These are phyloP conservation scores for Eurystomus gularis DNA, from an alignment of 2,113 vertebrate genomes.

Conservation along the genomic window DNA sequence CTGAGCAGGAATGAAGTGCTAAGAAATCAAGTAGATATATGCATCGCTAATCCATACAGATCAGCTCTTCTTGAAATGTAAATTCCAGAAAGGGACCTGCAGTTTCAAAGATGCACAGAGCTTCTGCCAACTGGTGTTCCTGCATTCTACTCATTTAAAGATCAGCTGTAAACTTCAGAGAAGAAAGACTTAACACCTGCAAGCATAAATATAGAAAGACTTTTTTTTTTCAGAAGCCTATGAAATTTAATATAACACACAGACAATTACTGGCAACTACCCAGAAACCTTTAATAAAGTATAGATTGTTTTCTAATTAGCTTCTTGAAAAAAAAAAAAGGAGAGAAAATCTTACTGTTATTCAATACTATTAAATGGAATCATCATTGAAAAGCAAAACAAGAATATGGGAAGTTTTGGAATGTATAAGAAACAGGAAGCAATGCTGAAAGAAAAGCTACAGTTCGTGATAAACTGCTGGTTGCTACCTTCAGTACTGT, in stretches of 20 bases:
- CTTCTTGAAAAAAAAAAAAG: not conserved
- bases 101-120: not conserved
- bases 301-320: not conserved
- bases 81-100: constrained; percentile 8
- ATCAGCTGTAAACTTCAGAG: constrained; percentile 45
- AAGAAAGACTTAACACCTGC: constrained; percentile 14
- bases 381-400: not conserved
- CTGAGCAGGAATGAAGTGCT: not conserved
- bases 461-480: not conserved
- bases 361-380: not conserved
- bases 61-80: constrained; percentile 36
- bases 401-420: not conserved
- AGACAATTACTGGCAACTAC: not conserved
- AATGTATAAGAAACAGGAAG: not conserved
- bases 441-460: not conserved
- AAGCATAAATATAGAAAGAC: constrained; percentile 12
- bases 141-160: constrained; percentile 13
- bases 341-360: not conserved
- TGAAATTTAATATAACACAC: not conserved
- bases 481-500: not conserved
- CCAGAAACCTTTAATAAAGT: not conserved
- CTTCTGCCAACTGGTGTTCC: not conserved
- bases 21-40: constrained; percentile 2
- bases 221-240: not conserved
- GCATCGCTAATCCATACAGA: constrained; percentile 25